A percentile compares a stretch with the other conserved stretches of the same genome.
These are phyloP conservation scores for Cavia aperea DNA, from an alignment of 2,113 vertebrate genomes.

Conservation along the genomic window DNA sequence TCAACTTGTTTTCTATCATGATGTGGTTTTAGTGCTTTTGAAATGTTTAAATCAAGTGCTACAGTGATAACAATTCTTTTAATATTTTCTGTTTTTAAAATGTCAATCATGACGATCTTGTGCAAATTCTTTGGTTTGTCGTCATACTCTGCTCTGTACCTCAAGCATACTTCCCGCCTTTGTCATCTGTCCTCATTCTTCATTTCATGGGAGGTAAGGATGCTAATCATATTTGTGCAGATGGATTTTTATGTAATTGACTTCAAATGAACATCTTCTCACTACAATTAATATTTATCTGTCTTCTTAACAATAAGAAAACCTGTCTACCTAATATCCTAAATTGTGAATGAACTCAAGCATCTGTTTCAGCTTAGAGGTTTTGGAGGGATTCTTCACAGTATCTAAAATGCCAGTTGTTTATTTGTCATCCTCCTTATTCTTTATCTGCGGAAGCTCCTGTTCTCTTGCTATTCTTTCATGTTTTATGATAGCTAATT, in stretches of 20 bases:
- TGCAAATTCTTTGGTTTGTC: not conserved
- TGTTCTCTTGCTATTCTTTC: not conserved
- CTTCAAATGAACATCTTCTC: slow-evolving; percentile 38
- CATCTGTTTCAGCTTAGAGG: not conserved
- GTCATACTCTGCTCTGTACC: not conserved
- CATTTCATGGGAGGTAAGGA: slow-evolving; percentile 37
- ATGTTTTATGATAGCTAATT: not conserved
- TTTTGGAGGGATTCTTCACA: not conserved
- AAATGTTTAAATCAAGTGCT: slow-evolving; percentile 19
- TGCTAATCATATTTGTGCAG: slow-evolving; percentile 40
- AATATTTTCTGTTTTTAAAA: slow-evolving; percentile 26
- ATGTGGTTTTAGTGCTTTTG: slow-evolving; percentile 6
- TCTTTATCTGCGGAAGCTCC: not conserved
- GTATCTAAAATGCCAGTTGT: not conserved
- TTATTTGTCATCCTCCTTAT: not conserved
- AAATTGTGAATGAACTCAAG: not conserved
- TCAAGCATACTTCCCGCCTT: not conserved
- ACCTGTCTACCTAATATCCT: not conserved
- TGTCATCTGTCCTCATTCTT: not conserved
- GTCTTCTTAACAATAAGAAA: slow-evolving; percentile 21
- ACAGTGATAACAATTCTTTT: not conserved
- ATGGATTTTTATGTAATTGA: slow-evolving; percentile 16
- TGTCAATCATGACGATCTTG: not conserved
- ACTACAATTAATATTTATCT: slow-evolving; percentile 33
- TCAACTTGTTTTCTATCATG: not conserved